Percentiles rank a stretch among this genome's conserved stretches.
Evolutionary conservation across 2,797 vertebrate species (phyloP).

Genomic region (Sebastes matsubarae): DNA sequence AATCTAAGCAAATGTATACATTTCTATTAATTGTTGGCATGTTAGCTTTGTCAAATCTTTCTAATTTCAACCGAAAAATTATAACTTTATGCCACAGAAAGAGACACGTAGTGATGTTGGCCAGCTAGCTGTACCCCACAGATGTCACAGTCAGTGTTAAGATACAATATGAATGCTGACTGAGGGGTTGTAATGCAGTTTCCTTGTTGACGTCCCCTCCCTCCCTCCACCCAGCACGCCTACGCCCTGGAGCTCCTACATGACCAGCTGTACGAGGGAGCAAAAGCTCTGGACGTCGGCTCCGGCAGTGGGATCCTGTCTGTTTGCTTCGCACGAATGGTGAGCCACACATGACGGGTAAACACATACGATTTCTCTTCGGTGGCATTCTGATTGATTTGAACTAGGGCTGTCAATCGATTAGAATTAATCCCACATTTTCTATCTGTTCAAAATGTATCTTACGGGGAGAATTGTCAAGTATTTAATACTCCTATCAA

Average conservation of each 20-base stretch:
- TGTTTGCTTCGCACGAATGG: constrained; percentile 97
- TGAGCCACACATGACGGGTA: constrained; percentile 79
- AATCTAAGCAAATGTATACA: not conserved
- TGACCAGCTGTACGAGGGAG: constrained; percentile 95
- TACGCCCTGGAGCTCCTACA: constrained; percentile 97
- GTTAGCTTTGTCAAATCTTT: not conserved
- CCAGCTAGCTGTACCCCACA: not conserved
- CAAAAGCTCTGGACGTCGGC: constrained; percentile 97
- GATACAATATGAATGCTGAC: constrained; percentile 1
- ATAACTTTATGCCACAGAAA: not conserved
- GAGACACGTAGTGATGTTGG: not conserved
- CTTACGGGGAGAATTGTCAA: too few species aligned
- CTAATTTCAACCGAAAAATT: not conserved
- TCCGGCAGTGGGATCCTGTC: constrained; percentile 98
- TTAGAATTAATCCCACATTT: too few species aligned
- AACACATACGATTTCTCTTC: constrained; percentile 48
- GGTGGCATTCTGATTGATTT: constrained; percentile 6
- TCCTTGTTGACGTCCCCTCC: not conserved
- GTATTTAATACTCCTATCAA: too few species aligned
- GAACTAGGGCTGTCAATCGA: too few species aligned
- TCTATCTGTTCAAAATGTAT: accelerated
- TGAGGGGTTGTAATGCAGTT: constrained; percentile 33
- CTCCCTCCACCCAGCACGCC: constrained; percentile 86
- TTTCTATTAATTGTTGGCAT: not conserved
- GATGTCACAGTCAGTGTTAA: not conserved